phyloP scores from a whole-genome alignment of 1,140 invertebrate genomes.

The Drosophila navojoa region DNA sequence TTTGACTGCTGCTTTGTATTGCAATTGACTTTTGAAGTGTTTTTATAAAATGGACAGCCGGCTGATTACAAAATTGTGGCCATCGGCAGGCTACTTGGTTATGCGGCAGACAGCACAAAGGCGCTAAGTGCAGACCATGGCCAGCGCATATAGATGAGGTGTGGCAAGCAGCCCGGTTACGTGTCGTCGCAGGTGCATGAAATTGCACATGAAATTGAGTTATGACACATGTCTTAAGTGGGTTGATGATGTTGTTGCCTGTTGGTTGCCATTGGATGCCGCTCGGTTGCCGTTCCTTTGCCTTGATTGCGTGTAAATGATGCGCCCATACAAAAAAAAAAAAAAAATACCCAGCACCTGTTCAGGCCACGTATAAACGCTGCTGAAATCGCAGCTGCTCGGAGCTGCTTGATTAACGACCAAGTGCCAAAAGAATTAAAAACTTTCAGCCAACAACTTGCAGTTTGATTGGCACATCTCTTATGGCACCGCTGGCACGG shows the following conservation, averaged over 20 bases:
- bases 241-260: background rate
- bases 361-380: constrained; percentile 22
- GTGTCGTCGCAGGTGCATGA: constrained; percentile 75
- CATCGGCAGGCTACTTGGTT: constrained; percentile 39
- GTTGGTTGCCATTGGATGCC: constrained; percentile 4
- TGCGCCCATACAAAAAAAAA: constrained; percentile 17
- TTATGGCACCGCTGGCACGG: background rate
- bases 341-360: constrained; percentile 28
- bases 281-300: constrained; percentile 4
- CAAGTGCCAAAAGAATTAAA: constrained; percentile 38
- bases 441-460: constrained; percentile 26
- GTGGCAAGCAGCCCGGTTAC: constrained; percentile 45
- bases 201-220: constrained; percentile 79
- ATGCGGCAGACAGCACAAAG: constrained; percentile 58
- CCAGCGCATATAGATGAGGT: constrained; percentile 35
- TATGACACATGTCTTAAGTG: constrained; percentile 57
- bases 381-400: constrained; percentile 38
- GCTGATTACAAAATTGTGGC: constrained; percentile 66
- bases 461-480: constrained; percentile 41
- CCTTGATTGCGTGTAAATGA: constrained; percentile 64
- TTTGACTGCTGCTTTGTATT: constrained; percentile 41
- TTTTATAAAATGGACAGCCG: constrained; percentile 51
- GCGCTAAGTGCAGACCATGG: constrained; percentile 54
- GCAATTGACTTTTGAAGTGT: constrained; percentile 43
- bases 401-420: constrained; percentile 42